These are phyloP conservation scores for Sycophila texana DNA, from an alignment of 2,888 invertebrate species.

Conservation along the genomic window DNA sequence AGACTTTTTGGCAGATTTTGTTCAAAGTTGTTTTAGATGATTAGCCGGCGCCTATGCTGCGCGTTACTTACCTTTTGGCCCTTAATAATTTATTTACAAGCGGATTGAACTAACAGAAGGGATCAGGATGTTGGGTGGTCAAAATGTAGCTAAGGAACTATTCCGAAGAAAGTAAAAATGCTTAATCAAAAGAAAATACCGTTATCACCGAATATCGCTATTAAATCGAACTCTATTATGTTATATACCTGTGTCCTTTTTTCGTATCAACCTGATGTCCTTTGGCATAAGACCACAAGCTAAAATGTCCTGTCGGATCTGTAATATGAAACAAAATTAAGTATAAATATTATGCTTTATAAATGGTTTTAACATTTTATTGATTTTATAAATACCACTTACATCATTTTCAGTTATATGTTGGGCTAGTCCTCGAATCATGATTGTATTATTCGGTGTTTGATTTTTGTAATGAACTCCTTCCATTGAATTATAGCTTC, in stretches of 20 bases:
- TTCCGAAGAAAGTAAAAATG: constrained; percentile 44
- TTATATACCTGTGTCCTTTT: constrained; percentile 88
- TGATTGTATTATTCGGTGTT: constrained; percentile 83
- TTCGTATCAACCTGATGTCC: constrained; percentile 88
- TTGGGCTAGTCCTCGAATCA: constrained; percentile 85
- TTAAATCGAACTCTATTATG: constrained; percentile 35
- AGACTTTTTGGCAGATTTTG: constrained; percentile 10
- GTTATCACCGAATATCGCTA: constrained; percentile 34
- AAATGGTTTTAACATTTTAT: constrained; percentile 6
- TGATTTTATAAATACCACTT: constrained; percentile 70
- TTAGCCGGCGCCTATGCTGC: constrained; percentile 44
- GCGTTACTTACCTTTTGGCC: constrained; percentile 51
- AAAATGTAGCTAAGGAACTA: constrained; percentile 48
- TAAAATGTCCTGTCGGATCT: constrained; percentile 88
- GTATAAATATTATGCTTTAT: not conserved
- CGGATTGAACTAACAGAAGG: constrained; percentile 46
- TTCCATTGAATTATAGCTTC: constrained; percentile 72
- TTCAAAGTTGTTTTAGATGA: constrained; percentile 7
- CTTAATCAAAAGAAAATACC: constrained; percentile 43
- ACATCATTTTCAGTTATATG: constrained; percentile 88
- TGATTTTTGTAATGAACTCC: constrained; percentile 78
- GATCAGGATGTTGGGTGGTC: constrained; percentile 43
- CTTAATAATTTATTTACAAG: constrained; percentile 50
- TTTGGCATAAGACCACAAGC: constrained; percentile 85
- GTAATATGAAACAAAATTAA: constrained; percentile 53